phyloP scores from a whole-genome alignment of 92 coral and sea anemone species.

The Paramuricea clavata region DNA sequence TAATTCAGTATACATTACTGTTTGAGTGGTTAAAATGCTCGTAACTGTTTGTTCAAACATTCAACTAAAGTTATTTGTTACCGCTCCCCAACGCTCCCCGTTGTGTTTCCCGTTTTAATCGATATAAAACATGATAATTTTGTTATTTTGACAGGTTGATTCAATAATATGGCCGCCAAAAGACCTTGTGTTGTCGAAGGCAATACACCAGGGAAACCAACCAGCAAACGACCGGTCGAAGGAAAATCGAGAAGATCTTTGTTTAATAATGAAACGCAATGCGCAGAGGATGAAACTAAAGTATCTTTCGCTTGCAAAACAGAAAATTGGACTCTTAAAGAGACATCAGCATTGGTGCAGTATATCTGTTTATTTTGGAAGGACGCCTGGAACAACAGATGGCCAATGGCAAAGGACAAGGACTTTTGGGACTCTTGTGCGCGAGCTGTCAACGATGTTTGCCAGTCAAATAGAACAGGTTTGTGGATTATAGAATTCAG shows the following conservation, averaged over 20 bases:
- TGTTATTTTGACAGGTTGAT: not conserved
- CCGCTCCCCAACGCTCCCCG: not conserved
- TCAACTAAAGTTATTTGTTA: not conserved
- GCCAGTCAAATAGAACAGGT: constrained; percentile 72
- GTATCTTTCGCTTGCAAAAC: not conserved
- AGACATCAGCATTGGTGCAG: constrained; percentile 60
- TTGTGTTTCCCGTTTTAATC: not conserved
- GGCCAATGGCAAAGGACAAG: constrained; percentile 65
- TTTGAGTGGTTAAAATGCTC: not conserved
- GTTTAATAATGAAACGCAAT: not conserved
- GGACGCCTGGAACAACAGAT: constrained; percentile 60
- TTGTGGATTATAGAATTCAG: not conserved
- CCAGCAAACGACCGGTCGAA: not conserved
- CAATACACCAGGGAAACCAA: constrained; percentile 8
- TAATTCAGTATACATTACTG: not conserved
- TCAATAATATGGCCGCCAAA: constrained; percentile 5
- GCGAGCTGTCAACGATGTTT: constrained; percentile 59
- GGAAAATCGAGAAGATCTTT: not conserved
- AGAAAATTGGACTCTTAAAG: constrained; percentile 43
- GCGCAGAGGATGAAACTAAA: not conserved
- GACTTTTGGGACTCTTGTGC: constrained; percentile 70
- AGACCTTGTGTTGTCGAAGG: constrained; percentile 13
- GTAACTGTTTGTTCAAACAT: not conserved
- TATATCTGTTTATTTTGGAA: constrained; percentile 67
- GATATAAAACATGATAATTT: not conserved